Conservation (phyloP, 2,113 vertebrate genomes). For the Trematomus loennbergii region DNA sequence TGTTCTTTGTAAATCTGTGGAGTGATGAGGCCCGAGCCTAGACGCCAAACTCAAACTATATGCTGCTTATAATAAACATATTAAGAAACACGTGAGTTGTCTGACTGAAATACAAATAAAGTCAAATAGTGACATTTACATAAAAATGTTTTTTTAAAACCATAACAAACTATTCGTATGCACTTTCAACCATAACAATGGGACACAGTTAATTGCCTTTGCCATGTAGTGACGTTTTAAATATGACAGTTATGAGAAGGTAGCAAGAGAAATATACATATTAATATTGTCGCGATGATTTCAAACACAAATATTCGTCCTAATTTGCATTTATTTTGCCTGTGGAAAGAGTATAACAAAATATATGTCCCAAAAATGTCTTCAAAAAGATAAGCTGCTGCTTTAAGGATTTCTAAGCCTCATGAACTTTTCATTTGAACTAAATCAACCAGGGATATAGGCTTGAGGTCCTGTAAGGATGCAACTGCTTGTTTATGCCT, state of each 20-base stretch:
- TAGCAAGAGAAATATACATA: background rate
- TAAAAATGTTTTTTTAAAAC: background rate
- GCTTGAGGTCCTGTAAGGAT: background rate
- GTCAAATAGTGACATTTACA: background rate
- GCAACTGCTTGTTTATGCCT: background rate
- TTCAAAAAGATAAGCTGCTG: background rate
- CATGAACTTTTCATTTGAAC: background rate
- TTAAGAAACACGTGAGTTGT: too few relatives aligned
- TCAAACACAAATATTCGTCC: background rate
- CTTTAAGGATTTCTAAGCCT: conserved; percentile 17
- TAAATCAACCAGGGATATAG: background rate
- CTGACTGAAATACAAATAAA: too few relatives aligned
- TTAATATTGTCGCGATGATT: background rate
- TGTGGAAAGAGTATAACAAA: background rate
- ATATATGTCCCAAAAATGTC: background rate
- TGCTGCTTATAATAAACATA: too few relatives aligned
- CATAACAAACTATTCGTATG: too few relatives aligned
- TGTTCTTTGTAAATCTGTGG: too few relatives aligned
- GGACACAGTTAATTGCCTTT: too few relatives aligned
- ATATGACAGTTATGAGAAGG: background rate
- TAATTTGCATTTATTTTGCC: background rate
- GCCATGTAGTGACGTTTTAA: too few relatives aligned
- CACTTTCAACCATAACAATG: too few relatives aligned
- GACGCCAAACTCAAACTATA: too few relatives aligned
- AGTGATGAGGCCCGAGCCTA: too few relatives aligned